phyloP scores from a whole-genome alignment of 2,113 vertebrate genomes.

The Coptodon bakossiorum region DNA sequence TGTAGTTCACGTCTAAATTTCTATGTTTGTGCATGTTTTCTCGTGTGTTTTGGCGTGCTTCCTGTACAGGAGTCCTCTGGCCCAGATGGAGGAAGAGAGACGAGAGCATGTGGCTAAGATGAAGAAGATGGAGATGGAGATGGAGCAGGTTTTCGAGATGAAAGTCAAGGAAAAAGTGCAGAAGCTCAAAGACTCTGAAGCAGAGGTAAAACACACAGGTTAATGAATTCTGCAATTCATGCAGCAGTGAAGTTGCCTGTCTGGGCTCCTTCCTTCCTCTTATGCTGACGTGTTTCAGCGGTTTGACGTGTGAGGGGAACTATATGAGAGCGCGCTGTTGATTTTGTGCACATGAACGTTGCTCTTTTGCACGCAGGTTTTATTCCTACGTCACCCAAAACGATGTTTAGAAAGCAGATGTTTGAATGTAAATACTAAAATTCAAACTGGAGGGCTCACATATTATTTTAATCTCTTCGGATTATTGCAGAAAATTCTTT shows the following conservation, averaged over 20 bases:
- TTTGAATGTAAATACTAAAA: background rate
- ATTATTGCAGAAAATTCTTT: background rate
- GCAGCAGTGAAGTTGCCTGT: background rate
- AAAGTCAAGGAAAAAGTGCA: conserved; percentile 99
- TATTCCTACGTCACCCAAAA: background rate
- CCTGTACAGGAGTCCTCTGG: conserved; percentile 84
- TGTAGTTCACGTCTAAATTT: background rate
- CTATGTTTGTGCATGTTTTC: background rate
- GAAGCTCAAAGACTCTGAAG: conserved; percentile 97
- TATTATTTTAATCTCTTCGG: background rate
- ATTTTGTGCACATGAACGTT: background rate
- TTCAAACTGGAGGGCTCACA: background rate
- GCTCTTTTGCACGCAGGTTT: background rate
- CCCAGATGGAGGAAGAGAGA: conserved; percentile 98
- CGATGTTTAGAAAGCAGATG: background rate
- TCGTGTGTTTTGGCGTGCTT: conserved; percentile 14
- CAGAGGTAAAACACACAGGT: conserved; percentile 78
- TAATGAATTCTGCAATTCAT: background rate
- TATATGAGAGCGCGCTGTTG: background rate
- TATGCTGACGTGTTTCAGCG: background rate
- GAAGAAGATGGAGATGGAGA: conserved; percentile 99
- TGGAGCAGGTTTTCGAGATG: conserved; percentile 99
- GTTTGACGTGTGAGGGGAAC: background rate
- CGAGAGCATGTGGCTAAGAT: conserved; percentile 95
- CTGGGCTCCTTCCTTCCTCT: conserved; percentile 10